Conservation (phyloP, 2,888 invertebrate species). For the Hirtodrosophila cameraria region DNA sequence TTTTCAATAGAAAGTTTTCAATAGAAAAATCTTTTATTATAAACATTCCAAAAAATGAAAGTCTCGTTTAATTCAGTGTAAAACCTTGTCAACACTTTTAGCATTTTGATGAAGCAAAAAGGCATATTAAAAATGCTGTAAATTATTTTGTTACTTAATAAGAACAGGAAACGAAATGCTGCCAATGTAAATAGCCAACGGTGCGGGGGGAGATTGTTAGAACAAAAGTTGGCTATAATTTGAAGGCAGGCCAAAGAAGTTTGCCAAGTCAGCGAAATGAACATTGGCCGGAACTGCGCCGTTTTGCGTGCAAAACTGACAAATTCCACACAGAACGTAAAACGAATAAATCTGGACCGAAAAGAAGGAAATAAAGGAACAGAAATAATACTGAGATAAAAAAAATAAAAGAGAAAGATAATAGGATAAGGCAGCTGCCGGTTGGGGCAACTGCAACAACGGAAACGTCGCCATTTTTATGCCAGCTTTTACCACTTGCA, state of each 20-base stretch:
- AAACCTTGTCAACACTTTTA: not conserved
- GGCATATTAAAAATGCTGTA: conserved; percentile 2
- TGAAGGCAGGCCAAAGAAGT: conserved; percentile 47
- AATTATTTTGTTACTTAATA: conserved; percentile 36
- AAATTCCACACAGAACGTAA: conserved; percentile 30
- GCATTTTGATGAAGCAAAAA: not conserved
- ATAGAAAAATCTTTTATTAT: too few relatives aligned
- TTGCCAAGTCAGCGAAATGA: conserved; percentile 67
- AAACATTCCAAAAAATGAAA: too few relatives aligned
- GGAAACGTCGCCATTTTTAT: conserved; percentile 66
- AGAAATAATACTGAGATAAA: conserved; percentile 35
- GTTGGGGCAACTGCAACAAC: conserved; percentile 40
- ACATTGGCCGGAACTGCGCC: conserved; percentile 70
- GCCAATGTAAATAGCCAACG: conserved; percentile 20
- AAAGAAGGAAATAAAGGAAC: not conserved
- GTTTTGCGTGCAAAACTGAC: conserved; percentile 63
- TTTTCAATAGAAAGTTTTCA: too few relatives aligned
- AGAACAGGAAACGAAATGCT: conserved; percentile 19
- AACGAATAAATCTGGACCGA: conserved; percentile 2
- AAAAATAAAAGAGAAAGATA: conserved; percentile 35
- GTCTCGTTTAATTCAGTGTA: not conserved
- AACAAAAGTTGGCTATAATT: conserved; percentile 67
- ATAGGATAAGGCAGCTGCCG: conserved; percentile 57
- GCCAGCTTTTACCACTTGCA: conserved; percentile 68
- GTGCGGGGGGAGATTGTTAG: not conserved